Percentiles rank a stretch among this genome's conserved stretches.
Evolutionary conservation across 2,888 invertebrate genomes (phyloP).

Genomic region (Poecilobothrus nobilitatus): DNA sequence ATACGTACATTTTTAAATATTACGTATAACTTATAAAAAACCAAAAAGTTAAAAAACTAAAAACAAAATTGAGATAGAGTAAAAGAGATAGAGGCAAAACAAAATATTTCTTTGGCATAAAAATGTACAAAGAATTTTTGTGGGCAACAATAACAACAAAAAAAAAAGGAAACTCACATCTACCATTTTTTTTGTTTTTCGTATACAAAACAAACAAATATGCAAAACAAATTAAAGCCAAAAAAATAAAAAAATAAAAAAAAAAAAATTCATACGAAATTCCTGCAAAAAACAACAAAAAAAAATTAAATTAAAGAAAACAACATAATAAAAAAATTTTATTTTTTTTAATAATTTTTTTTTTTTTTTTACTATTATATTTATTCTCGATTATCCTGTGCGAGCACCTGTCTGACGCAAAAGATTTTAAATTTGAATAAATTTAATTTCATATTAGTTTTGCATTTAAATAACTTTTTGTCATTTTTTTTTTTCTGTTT

Average conservation of each 20-base stretch:
- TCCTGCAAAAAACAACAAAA: not conserved
- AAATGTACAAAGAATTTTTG: not conserved
- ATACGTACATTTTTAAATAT: too few species aligned
- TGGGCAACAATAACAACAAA: not conserved
- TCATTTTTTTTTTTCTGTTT: too few species aligned
- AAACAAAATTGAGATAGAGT: too few species aligned
- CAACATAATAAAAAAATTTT: not conserved
- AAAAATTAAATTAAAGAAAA: too few species aligned
- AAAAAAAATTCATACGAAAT: not conserved
- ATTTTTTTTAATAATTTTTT: not conserved
- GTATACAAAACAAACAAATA: not conserved
- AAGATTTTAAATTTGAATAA: constrained; percentile 6
- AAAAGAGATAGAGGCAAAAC: not conserved
- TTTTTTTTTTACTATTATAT: not conserved
- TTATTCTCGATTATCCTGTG: constrained; percentile 6
- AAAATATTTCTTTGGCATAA: not conserved
- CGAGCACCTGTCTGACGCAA: constrained; percentile 4
- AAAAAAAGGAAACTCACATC: not conserved
- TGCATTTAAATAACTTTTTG: constrained; percentile 4
- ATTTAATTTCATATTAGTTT: constrained; percentile 3
- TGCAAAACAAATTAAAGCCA: not conserved
- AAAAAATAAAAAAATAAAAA: not conserved
- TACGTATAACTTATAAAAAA: too few species aligned
- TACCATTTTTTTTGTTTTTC: not conserved
- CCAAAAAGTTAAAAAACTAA: too few species aligned